phyloP scores from a whole-genome alignment of 2,797 vertebrate species.

The Dendrocincla tyrannina region DNA sequence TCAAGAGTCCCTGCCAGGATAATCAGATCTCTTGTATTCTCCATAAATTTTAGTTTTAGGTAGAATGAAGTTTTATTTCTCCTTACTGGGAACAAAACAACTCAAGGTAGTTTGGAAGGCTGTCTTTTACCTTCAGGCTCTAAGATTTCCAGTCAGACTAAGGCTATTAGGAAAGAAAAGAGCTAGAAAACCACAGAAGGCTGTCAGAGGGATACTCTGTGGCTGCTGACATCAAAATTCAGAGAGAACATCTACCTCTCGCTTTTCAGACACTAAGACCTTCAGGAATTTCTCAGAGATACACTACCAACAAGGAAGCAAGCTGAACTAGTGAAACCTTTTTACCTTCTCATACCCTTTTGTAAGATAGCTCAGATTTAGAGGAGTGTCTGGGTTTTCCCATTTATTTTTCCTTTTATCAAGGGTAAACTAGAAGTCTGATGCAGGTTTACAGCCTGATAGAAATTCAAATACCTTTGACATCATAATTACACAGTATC shows the following conservation, averaged over 20 bases:
- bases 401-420: background rate
- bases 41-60: background rate
- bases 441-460: background rate
- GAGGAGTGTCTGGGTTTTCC: background rate
- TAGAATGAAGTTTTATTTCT: background rate
- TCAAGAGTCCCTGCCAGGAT: background rate
- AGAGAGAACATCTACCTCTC: background rate
- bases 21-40: background rate
- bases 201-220: background rate
- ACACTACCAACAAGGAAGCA: background rate
- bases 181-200: background rate
- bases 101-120: background rate
- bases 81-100: background rate
- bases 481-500: slow-evolving; percentile 16
- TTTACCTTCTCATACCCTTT: background rate
- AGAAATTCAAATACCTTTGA: background rate
- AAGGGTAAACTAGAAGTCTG: background rate
- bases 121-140: background rate
- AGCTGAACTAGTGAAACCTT: background rate
- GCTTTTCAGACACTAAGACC: background rate
- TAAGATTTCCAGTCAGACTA: background rate
- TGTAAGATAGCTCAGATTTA: background rate
- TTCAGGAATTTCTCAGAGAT: background rate
- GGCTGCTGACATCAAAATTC: background rate
- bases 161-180: background rate